phyloP scores from a whole-genome alignment of 2,888 invertebrate species.

The Germaria angustata region DNA sequence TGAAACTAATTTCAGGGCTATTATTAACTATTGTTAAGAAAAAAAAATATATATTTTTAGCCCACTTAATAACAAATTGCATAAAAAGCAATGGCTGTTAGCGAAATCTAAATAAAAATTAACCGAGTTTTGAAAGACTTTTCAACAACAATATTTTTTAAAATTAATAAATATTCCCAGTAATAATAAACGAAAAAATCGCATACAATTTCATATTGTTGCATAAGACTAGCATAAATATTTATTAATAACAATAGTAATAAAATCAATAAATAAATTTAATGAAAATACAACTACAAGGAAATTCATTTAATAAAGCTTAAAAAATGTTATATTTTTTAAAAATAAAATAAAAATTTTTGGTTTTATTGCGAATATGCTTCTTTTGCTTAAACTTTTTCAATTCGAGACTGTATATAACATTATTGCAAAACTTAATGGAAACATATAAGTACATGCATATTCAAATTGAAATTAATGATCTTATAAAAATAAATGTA shows the following conservation, averaged over 20 bases:
- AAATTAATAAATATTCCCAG: not conserved
- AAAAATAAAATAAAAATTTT: too few species aligned
- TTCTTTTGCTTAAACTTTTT: too few species aligned
- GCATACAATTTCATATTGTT: not conserved
- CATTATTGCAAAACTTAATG: too few species aligned
- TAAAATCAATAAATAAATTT: conserved; percentile 19
- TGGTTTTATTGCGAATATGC: too few species aligned
- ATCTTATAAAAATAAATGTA: too few species aligned
- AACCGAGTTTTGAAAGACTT: conserved; percentile 1
- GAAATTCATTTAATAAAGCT: not conserved
- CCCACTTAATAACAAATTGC: not conserved
- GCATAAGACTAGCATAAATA: conserved; percentile 15
- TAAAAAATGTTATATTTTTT: too few species aligned
- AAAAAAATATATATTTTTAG: not conserved
- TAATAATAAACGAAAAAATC: not conserved
- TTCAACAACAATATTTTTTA: not conserved
- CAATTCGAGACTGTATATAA: too few species aligned
- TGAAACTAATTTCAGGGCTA: conserved; percentile 21
- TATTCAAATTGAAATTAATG: too few species aligned
- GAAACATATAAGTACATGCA: too few species aligned
- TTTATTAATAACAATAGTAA: not conserved
- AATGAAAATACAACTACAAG: not conserved
- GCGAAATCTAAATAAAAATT: not conserved
- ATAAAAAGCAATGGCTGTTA: not conserved
- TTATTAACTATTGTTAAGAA: not conserved